Percentiles rank a stretch among this genome's conserved stretches.
Conservation (phyloP, 2,113 vertebrate species). For the Pomatostomus ruficeps region DNA sequence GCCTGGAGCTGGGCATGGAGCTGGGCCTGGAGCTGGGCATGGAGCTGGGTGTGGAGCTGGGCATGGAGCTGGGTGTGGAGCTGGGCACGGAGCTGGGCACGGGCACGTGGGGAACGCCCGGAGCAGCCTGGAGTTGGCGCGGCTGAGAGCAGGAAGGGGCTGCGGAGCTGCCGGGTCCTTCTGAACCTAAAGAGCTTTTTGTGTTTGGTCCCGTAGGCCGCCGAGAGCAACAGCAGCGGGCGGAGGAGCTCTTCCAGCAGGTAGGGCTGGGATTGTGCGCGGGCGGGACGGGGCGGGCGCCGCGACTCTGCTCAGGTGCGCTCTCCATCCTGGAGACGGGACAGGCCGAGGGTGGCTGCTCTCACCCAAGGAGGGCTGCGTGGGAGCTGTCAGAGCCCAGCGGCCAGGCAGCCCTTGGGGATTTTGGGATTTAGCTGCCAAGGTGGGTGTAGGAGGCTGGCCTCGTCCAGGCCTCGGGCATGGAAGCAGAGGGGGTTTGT, state of each 20-base stretch:
- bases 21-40: too few relatives aligned
- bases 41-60: too few relatives aligned
- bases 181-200: background rate
- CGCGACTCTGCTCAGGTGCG: background rate
- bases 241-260: slow-evolving; percentile 70
- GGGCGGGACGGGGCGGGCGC: background rate
- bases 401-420: fast-evolving
- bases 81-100: too few relatives aligned
- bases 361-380: fast-evolving
- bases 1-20: too few relatives aligned
- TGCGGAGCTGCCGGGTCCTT: background rate
- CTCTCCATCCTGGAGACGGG: fast-evolving
- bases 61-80: too few relatives aligned
- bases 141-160: background rate
- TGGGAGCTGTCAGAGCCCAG: background rate
- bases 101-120: background rate
- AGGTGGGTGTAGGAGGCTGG: background rate
- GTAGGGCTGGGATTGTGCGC: slow-evolving; percentile 6
- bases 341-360: fast-evolving
- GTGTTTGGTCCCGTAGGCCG: slow-evolving; percentile 43
- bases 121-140: fast-evolving
- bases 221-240: slow-evolving; percentile 71
- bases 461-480: fast-evolving
- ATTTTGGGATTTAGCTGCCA: background rate
- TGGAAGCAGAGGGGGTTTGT: background rate